Conservation (phyloP, 2,888 invertebrate species). For the Thyatira batis region DNA sequence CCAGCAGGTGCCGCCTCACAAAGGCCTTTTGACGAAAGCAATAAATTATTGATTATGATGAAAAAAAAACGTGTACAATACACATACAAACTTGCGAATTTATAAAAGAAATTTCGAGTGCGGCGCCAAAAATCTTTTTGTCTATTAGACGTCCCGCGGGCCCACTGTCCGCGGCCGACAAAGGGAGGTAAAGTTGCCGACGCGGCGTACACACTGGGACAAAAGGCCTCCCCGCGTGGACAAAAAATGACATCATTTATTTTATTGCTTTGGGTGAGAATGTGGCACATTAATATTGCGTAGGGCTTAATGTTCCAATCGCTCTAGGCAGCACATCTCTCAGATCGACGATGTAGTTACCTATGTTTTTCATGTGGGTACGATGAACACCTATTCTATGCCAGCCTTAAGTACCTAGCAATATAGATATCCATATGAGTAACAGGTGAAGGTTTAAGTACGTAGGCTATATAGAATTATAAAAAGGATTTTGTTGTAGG, state of each 20-base stretch:
- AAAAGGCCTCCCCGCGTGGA: conserved; percentile 69
- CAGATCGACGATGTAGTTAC: conserved; percentile 30
- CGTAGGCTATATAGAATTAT: no score
- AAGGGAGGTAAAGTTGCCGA: conserved; percentile 63
- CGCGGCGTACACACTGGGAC: conserved; percentile 62
- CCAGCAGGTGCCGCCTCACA: conserved; percentile 65
- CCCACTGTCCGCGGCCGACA: conserved; percentile 53
- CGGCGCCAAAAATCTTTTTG: conserved; percentile 78
- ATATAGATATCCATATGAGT: no score
- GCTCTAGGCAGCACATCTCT: conserved; percentile 72
- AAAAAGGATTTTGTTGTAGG: no score
- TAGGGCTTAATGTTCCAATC: conserved; percentile 72
- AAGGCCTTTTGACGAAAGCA: conserved; percentile 67
- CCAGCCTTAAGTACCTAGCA: background rate
- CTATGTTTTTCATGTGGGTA: background rate
- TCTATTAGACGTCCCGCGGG: conserved; percentile 72
- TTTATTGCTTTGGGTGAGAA: conserved; percentile 80
- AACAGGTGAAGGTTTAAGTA: no score
- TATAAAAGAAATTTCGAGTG: conserved; percentile 56
- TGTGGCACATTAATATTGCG: conserved; percentile 77
- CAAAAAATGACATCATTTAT: conserved; percentile 83
- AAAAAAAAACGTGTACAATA: conserved; percentile 70
- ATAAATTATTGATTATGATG: conserved; percentile 82
- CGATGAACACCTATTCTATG: background rate
- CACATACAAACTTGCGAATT: conserved; percentile 56